phyloP scores from a whole-genome alignment of 2,113 vertebrate genomes.

The Corythoichthys intestinalis region DNA sequence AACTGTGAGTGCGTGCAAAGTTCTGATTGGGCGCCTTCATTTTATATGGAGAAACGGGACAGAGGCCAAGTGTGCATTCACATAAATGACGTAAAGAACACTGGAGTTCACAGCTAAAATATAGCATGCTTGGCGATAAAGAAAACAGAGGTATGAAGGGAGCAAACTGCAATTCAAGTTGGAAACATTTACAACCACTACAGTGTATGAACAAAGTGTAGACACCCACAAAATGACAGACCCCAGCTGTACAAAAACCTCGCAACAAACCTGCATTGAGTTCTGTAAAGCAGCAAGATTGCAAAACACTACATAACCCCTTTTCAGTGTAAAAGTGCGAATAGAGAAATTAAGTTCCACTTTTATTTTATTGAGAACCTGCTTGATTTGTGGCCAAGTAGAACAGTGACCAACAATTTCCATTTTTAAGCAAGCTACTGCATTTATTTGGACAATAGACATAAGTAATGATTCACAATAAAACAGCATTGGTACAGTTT shows the following conservation, averaged over 20 bases:
- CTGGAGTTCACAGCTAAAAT: background rate
- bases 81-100: constrained; percentile 45
- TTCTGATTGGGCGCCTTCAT: constrained; percentile 54
- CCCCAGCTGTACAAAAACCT: background rate
- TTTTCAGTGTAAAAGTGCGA: background rate
- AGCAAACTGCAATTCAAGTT: background rate
- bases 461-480: no score
- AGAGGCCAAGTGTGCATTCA: constrained; percentile 13
- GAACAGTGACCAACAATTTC: background rate
- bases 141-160: constrained; percentile 7
- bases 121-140: background rate
- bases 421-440: no score
- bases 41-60: constrained; percentile 37
- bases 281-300: background rate
- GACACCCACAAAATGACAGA: background rate
- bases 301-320: background rate
- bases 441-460: no score
- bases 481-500: no score
- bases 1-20: constrained; percentile 24
- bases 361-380: background rate
- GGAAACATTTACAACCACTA: background rate
- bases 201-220: background rate
- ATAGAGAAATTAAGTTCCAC: background rate
- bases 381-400: background rate
- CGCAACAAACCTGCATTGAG: background rate